phyloP scores from a whole-genome alignment of 2,797 vertebrate genomes.

The Haliaeetus vocifer region DNA sequence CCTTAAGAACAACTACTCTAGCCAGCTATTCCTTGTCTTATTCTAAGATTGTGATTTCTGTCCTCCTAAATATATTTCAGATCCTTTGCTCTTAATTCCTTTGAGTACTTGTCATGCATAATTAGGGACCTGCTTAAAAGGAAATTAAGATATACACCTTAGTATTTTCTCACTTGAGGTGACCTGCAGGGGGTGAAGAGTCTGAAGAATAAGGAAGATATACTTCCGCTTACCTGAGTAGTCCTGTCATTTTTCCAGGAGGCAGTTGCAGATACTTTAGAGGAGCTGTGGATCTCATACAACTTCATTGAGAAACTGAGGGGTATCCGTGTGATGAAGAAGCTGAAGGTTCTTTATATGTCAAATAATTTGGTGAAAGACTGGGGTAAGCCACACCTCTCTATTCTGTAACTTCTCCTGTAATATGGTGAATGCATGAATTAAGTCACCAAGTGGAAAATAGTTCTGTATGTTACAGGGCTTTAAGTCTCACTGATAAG shows the following conservation, averaged over 20 bases:
- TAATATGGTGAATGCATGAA: neutral
- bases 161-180: neutral
- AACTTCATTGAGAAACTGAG: conserved; percentile 95
- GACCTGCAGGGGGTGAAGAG: neutral
- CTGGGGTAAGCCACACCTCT: conserved; percentile 83
- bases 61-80: neutral
- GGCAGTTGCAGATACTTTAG: conserved; percentile 88
- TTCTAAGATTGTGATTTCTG: neutral
- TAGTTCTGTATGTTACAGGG: neutral
- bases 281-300: conserved; percentile 97
- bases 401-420: neutral
- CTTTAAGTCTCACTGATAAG: neutral
- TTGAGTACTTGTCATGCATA: neutral
- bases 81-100: neutral
- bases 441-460: neutral
- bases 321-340: conserved; percentile 91
- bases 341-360: conserved; percentile 92
- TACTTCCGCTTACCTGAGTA: neutral
- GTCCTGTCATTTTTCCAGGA: conserved; percentile 77
- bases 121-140: neutral
- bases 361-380: conserved; percentile 98
- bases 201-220: neutral
- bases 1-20: neutral
- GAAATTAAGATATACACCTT: neutral
- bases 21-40: neutral